Percentiles rank a stretch among this genome's conserved stretches.
Evolutionary conservation across 1,140 invertebrate genomes (phyloP).

Genomic region (Harpegnathos saltator): DNA sequence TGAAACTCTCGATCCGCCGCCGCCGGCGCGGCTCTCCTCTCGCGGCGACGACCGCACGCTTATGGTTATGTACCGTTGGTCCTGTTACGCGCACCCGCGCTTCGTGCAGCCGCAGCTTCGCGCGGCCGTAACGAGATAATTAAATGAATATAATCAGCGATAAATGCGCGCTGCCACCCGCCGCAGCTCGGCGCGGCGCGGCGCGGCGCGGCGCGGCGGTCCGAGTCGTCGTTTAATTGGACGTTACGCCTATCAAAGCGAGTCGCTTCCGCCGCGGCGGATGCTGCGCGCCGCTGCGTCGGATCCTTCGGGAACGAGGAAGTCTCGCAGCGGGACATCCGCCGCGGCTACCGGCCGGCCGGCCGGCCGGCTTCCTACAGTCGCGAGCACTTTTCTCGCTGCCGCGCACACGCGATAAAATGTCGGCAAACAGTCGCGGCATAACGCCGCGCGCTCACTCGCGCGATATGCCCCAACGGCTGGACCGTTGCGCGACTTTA

Average conservation of each 20-base stretch:
- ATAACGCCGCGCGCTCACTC: no score
- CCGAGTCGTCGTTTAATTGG: constrained; percentile 72
- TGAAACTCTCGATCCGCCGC: background rate
- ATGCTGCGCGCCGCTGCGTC: constrained; percentile 36
- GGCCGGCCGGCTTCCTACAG: constrained; percentile 36
- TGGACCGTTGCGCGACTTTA: no score
- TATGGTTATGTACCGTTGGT: constrained; percentile 5
- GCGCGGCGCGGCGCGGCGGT: no score
- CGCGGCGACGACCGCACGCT: background rate
- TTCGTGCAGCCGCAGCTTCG: constrained; percentile 54
- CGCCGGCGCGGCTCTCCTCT: background rate
- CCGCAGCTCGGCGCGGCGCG: no score
- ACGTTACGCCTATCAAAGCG: constrained; percentile 42
- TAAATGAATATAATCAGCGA: constrained; percentile 74
- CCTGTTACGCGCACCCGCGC: constrained; percentile 38
- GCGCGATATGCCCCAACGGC: no score
- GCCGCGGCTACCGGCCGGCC: constrained; percentile 49
- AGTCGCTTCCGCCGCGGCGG: constrained; percentile 44
- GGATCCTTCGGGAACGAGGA: constrained; percentile 54
- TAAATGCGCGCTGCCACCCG: constrained; percentile 35
- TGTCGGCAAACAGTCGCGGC: no score
- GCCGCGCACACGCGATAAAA: constrained; percentile 7
- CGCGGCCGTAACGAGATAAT: constrained; percentile 72
- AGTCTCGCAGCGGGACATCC: constrained; percentile 61
- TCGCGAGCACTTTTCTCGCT: constrained; percentile 30